phyloP scores from a whole-genome alignment of 2,113 vertebrate species.

The Meriones unguiculatus region DNA sequence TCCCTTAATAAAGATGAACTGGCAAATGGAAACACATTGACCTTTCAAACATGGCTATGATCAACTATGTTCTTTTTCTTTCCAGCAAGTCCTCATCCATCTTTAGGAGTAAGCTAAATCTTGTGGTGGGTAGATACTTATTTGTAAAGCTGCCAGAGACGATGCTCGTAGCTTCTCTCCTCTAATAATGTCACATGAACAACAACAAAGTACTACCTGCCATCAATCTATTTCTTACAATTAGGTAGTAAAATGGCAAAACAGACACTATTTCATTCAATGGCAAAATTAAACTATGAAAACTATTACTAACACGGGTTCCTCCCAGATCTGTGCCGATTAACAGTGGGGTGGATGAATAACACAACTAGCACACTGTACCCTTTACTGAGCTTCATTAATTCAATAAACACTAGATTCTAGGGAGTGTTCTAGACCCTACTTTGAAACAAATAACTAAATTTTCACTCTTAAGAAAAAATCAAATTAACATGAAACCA shows the following conservation, averaged over 20 bases:
- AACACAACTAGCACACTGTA: background rate
- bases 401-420: background rate
- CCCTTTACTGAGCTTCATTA: background rate
- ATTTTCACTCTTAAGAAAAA: background rate
- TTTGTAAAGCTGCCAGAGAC: background rate
- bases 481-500: background rate
- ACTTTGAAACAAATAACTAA: background rate
- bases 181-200: background rate
- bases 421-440: background rate
- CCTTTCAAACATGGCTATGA: background rate
- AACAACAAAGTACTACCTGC: background rate
- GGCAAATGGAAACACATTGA: background rate
- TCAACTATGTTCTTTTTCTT: background rate
- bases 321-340: background rate
- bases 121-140: background rate
- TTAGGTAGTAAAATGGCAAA: background rate
- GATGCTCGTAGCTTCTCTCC: background rate
- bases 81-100: background rate
- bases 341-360: background rate
- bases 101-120: background rate
- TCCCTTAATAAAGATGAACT: background rate
- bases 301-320: background rate
- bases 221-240: background rate
- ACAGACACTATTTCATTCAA: background rate
- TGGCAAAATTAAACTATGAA: background rate